Base-by-base conservation (phyloP, 2,113 vertebrate species). In the Numenius arquata region DNA sequence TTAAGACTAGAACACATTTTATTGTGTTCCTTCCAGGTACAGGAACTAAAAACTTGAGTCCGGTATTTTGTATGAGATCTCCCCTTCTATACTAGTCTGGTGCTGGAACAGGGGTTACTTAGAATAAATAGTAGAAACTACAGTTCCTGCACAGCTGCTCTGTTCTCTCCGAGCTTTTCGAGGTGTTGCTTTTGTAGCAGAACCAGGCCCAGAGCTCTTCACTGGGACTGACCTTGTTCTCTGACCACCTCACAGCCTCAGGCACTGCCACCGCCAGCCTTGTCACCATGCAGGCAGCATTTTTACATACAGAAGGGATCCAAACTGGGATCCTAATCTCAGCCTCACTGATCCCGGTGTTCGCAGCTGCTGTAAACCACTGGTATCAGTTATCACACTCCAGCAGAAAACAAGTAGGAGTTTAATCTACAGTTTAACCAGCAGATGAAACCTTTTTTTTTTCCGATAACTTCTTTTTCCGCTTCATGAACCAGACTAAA, bases 91-190 rank as follows among this genome's bases (percentile, higher is more conserved):
- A 67, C 25, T 47, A n/a, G 15, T 50, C 66, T 59, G 65, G 47
- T 63, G 52, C 71, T 76, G 81, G 26, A 74, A 50, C 41, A 74
- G 45, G 76, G 15, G 18, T 71, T 84, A 65, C 45, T 63, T 48
- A 53, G 58, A 66, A 65, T 43, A 59, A 45, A 53, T 19, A 29
- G 45, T 55, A 74, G 41, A 45, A 80, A 45, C 13, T 23, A 11
- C 71, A 70, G 10, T 19, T 90, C 47, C 43, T 81, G 56, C 59
- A 14, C 47, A 76, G 72, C n/a, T 84, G 52, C 76, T 72, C 34
- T 65, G 61, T n/a, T 66, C 40, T 12, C 43, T 36, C 47, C 0
- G 0, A 81, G 58, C 8, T 50, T 75, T 71, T 74, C 0, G 1
- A 86, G 52, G n/a, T 48, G n/a, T 80, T 36, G 34, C 10, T 12